phyloP scores from a whole-genome alignment of 2,113 vertebrate species.

The Clupea harengus region DNA sequence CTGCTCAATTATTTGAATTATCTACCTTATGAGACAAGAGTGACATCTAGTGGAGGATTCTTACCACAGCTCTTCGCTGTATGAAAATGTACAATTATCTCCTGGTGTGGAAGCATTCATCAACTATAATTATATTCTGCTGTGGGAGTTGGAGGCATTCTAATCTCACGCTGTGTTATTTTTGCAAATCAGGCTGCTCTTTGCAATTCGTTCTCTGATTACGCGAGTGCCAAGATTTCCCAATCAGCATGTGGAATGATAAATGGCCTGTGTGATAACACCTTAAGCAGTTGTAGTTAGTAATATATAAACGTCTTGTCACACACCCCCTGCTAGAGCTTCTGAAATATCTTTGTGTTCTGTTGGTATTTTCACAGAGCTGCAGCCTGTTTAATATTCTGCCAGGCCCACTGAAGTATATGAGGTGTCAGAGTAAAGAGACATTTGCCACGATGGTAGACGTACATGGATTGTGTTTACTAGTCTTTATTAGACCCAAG shows the following conservation, averaged over 20 bases:
- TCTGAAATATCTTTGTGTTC: slow-evolving; percentile 37
- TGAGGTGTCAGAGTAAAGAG: neutral
- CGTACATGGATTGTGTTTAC: neutral
- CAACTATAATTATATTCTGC: slow-evolving; percentile 54
- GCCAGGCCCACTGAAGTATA: slow-evolving; percentile 17
- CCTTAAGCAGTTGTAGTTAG: slow-evolving; percentile 46
- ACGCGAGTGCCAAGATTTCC: slow-evolving; percentile 41
- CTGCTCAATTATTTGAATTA: neutral
- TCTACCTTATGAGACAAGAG: neutral
- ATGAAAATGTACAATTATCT: slow-evolving; percentile 33
- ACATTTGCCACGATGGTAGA: neutral
- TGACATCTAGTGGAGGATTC: neutral
- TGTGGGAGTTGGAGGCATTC: slow-evolving; percentile 40
- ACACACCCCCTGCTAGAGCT: slow-evolving; percentile 27
- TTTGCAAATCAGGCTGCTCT: slow-evolving; percentile 48
- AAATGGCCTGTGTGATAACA: slow-evolving; percentile 51
- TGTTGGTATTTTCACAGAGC: slow-evolving; percentile 35
- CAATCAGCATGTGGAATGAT: slow-evolving; percentile 49
- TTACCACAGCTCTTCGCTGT: neutral
- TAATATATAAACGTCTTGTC: slow-evolving; percentile 43
- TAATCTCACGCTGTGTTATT: slow-evolving; percentile 49
- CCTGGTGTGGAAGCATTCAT: slow-evolving; percentile 49
- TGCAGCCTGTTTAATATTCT: slow-evolving; percentile 41
- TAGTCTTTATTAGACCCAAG: neutral
- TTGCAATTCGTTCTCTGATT: slow-evolving; percentile 51